Conservation (phyloP, 2,797 vertebrate species). For the Phyllotis vaccarum region DNA sequence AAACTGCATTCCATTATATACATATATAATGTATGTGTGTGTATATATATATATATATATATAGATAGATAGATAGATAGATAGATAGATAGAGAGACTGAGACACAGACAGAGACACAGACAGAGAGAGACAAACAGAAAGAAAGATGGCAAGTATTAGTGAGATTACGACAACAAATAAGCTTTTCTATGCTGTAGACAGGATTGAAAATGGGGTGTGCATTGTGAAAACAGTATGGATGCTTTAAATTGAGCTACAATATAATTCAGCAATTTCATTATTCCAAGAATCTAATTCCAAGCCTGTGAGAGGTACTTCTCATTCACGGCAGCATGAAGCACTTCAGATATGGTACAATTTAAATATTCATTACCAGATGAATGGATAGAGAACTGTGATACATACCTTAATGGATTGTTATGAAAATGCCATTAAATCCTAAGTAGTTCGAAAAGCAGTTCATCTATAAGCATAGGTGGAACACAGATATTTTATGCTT, state of each 20-base stretch:
- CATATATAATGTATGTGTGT: neutral
- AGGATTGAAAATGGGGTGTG: neutral
- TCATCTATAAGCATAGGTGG: neutral
- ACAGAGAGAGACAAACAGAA: no score
- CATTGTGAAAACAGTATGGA: neutral
- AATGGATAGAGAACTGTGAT: neutral
- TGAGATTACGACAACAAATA: neutral
- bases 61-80: no score
- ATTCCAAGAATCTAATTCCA: neutral
- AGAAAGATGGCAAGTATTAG: neutral
- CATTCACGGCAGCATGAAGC: neutral
- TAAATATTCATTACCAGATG: neutral
- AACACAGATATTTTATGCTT: neutral
- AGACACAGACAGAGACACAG: no score
- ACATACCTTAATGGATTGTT: neutral
- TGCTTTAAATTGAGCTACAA: neutral
- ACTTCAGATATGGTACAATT: neutral
- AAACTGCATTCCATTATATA: no score
- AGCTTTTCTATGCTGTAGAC: neutral
- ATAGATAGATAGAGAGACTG: no score
- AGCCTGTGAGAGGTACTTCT: neutral
- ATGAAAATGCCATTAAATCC: neutral
- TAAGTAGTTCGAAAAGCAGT: neutral
- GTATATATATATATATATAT: no score
- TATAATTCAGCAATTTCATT: neutral